Base-by-base conservation (phyloP, 2,797 vertebrate genomes). In the Leptatherina wallacei region DNA sequence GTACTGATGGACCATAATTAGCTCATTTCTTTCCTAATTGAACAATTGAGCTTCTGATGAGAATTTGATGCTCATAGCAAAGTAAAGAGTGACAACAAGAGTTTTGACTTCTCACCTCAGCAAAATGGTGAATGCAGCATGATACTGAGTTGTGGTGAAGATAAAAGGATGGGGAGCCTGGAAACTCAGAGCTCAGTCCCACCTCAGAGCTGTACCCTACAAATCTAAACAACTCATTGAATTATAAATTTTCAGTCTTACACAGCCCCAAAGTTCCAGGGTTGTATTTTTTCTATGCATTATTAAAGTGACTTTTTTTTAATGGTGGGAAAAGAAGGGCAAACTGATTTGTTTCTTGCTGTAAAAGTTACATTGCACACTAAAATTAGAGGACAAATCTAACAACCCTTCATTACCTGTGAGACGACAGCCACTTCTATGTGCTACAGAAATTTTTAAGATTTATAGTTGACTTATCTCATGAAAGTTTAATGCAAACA, bases 361-460 rank as follows among this genome's bases (percentile, higher is more conserved):
- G 9, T 40, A n/a, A 59, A 75, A 65, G 42, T 62, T 18, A 44
- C 2, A 47, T 11, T 69, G 22, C 6, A 59, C 32, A 40, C 12
- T 8, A 61, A 11, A 14, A 68, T 13, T 44, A 44, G 16, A 44
- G 18, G 40, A 42, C 40, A 42, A 42, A 42, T 42, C 40, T 9
- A 38, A 38, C 40, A 42, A 42, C 13, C 40, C 40, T 42, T 42
- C 14, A 42, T 44, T 44, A 44, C 18, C 42, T 6, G 16, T 44
- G 16, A 2, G 18, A 5, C 42, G 16, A 18, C 40, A 42, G 13
- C 40, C 42, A 6, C 42, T 20, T 44, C 44, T 20, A 30, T 6
- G 22, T 54, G 7, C 24, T 47, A 30, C 35, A 69, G n/a, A 42
- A 55, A 62, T 71, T 44, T 42, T 16, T 18, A 6, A 44, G 42